Base-by-base conservation (phyloP, 2,113 vertebrate species). In the Tiliqua scincoides region DNA sequence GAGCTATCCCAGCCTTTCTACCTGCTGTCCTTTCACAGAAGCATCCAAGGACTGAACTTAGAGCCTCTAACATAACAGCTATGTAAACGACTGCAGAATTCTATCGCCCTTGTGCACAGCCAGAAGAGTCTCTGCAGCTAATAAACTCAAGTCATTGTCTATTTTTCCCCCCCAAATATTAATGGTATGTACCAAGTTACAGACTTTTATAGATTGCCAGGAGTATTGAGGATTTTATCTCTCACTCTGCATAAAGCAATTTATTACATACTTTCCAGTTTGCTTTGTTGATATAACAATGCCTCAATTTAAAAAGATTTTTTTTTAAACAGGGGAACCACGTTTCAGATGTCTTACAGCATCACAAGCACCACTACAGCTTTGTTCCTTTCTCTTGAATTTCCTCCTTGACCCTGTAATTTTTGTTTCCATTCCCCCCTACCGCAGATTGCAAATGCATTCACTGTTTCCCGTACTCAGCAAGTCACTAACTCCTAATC, bases 321-420 rank as follows among this genome's bases (percentile, higher is more conserved):
- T 25, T 70, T 79, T 79, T 71, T 71, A n/a, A 40, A 59, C 54
- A 79, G 23, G 9, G 21, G 30, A 70, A 78, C n/a, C 2, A 27
- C 30, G 27, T 80, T 87, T 90, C 86, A 85, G 68, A 83, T 67
- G 90, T 89, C 86, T 84, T 77, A 83, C 72, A 88, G 89, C 73
- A 88, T 79, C 78, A 84, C 82, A 85, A 83, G 68, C 83, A 81
- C 43, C 62, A 48, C 48, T 79, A 72, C 27, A 74, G 40, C 20
- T 82, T 89, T 71, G 82, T 61, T 79, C 18, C 70, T 57, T 30
- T 82, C 83, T 78, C 21, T 68, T n/a, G 10, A 82, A 80, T 88
- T 85, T 77, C 85, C 37, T 62, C 25, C 52, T 79, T 71, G 63
- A 79, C 27, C 80, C 70, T 87, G 83, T 77, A 62, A 35, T 90